Evolutionary conservation across 1,140 invertebrate species (phyloP), one percentile per base, ranked within the genome.

Genomic region (Panulirus ornatus): DNA sequence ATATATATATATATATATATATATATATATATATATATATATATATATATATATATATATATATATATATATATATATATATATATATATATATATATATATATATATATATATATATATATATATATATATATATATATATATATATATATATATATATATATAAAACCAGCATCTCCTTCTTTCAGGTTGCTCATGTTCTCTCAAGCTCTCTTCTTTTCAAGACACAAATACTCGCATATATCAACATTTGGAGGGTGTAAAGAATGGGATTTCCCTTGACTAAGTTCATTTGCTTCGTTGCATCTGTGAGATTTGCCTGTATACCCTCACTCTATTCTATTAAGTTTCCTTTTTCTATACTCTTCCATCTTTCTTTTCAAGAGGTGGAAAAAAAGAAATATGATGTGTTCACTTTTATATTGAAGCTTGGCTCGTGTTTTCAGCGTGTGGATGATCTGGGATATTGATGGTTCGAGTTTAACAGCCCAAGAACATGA

Each of bases 51-150:
- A 79, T 73, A 84, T 84, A 84, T 73, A 84, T 84, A 84, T 84
- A 71, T 71, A 71, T 84, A 84, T 84, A 84, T 84, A 84, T 84
- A 73, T 73, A 84, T 84, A 84, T 84, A 84, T 84, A 84, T 84
- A 84, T 84, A 84, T 84, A 84, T 84, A 84, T 84, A 84, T 84
- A 51, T 71, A 71, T 84, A 30, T 84, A 84, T 84, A 44, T 84
- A 84, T 71, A 44, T 71, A 84, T 84, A 84, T 71, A 84, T 44
- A 84, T 44, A 84, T 71, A 71, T 84, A 84, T 71, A 84, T 84
- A 84, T 71, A 84, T 71, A 84, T 71, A 84, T 71, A 84, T 42
- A 84, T 71, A 85, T 47, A 85, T 73, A 85, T 47, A 85, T 73
- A 73, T 73, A 73, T 44, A 73, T 47, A 85, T 47, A 51, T 51